Base-by-base conservation (phyloP, 2,888 invertebrate genomes). In the Eupithecia vulgata region DNA sequence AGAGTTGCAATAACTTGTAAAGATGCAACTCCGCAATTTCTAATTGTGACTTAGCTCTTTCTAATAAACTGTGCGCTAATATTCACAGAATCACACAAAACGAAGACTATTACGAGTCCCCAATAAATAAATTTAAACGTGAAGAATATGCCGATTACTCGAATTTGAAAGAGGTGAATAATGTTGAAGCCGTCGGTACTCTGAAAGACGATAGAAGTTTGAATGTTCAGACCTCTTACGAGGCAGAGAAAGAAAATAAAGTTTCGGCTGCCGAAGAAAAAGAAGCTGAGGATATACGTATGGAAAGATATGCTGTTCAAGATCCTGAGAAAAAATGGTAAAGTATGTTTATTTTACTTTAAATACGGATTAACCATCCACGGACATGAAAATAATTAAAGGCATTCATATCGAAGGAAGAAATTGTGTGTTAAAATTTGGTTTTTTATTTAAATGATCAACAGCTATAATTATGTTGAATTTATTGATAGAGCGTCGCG, bases 291-390 rank as follows among this genome's bases (percentile, higher is more conserved):
- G 6, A 52, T 21, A 61, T 5, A 61, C 15, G 34, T 15, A 7
- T 61, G 34, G 17, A 61, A 17, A 61, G 17, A 17, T 15, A 7
- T 17, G 15, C 34, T 17, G 34, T 17, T 13, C 12, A 21, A 21
- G 21, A 57, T 8, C 80, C 81, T 0, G 79, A 84, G 45, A 87
- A 85, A 37, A 88, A 88, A 80, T 85, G 87, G 89, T 89, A 76
- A 81, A 37, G 17, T 59, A 1, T 13, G 15, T 61, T 0, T 17
- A 57, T 25, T 25, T 57, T 25, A n/a, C 57, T 57, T 25, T 57
- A 13, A 25, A 57, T 57, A 57, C 13, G 5, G 10, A 7, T 10
- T 8, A n/a, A 52, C n/a, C 25, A 21, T 21, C 21, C 52, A 5
- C 5, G 0, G 13, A 52, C 25, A 8, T 57, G 21, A 25, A 57